Percentiles rank a stretch among this genome's conserved stretches.
These are phyloP conservation scores for Origma solitaria DNA, from an alignment of 2,113 vertebrate species.

Conservation along the genomic window DNA sequence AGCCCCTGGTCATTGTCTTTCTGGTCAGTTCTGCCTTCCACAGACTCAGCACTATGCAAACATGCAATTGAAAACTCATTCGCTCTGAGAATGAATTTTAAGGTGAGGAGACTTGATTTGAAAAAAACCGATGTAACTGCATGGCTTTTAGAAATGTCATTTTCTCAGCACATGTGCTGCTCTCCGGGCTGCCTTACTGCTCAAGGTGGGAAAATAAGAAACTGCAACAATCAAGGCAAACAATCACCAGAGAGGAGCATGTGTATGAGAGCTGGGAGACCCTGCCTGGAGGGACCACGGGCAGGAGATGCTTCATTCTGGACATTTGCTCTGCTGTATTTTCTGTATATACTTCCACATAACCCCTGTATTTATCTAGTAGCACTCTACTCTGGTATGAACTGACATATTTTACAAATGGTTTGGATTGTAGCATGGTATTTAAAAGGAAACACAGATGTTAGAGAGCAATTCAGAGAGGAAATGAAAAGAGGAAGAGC, in stretches of 20 bases:
- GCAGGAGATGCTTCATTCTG: background rate
- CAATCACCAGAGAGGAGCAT: background rate
- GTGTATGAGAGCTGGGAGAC: background rate
- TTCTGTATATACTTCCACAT: background rate
- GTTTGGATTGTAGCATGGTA: background rate
- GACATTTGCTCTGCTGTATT: background rate
- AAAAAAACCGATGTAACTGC: background rate
- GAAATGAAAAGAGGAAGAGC: conserved; percentile 65
- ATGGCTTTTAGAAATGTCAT: background rate
- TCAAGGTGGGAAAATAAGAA: background rate
- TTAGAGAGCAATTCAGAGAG: conserved; percentile 39
- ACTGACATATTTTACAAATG: conserved; percentile 23
- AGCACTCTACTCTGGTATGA: background rate
- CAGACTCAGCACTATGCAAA: background rate
- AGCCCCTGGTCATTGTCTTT: background rate
- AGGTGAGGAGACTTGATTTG: background rate
- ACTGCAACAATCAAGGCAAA: background rate
- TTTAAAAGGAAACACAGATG: conserved; percentile 61
- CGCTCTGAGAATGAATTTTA: background rate
- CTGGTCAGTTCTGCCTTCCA: background rate
- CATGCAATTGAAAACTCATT: background rate
- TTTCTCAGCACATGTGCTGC: background rate
- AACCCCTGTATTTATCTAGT: background rate
- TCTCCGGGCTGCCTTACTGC: background rate
- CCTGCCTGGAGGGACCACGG: background rate